Conservation (phyloP, 1,140 invertebrate species). For the Drosophila takahashii region DNA sequence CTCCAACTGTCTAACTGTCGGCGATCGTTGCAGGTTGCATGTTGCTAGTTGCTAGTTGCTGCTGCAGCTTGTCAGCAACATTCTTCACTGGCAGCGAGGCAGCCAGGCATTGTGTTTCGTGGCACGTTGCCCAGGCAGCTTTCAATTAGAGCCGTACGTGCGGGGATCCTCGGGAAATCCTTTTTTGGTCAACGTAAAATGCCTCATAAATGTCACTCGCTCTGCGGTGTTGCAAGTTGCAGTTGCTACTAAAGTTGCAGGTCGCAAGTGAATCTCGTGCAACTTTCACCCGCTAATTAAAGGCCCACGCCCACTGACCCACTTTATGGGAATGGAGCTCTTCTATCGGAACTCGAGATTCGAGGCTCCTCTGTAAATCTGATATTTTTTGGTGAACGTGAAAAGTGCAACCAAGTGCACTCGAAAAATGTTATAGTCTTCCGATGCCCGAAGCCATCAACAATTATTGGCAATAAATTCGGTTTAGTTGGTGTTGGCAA, state of each 20-base stretch:
- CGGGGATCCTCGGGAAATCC: slow-evolving; percentile 65
- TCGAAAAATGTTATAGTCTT: neutral
- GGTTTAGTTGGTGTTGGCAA: neutral
- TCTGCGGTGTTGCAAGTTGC: slow-evolving; percentile 29
- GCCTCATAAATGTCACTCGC: slow-evolving; percentile 74
- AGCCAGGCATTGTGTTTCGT: slow-evolving; percentile 44
- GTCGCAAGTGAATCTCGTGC: slow-evolving; percentile 61
- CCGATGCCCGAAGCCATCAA: neutral
- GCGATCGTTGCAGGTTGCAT: slow-evolving; percentile 40
- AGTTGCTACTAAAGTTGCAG: neutral
- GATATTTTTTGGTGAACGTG: slow-evolving; percentile 21
- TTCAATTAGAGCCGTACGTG: slow-evolving; percentile 74
- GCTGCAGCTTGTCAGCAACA: slow-evolving; percentile 48
- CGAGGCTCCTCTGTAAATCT: slow-evolving; percentile 36
- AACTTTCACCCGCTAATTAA: slow-evolving; percentile 77
- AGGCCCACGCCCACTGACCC: slow-evolving; percentile 70
- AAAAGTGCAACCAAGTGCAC: neutral
- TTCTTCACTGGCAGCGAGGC: slow-evolving; percentile 61
- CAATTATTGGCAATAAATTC: slow-evolving; percentile 2
- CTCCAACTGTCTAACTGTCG: slow-evolving; percentile 71
- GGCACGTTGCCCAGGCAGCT: slow-evolving; percentile 58
- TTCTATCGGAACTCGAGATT: slow-evolving; percentile 1
- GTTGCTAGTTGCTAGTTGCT: slow-evolving; percentile 16
- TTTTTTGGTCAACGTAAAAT: slow-evolving; percentile 46
- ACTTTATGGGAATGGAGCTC: slow-evolving; percentile 19